phyloP scores from a whole-genome alignment of 2,113 vertebrate species.

The Amblyopsis rosae region DNA sequence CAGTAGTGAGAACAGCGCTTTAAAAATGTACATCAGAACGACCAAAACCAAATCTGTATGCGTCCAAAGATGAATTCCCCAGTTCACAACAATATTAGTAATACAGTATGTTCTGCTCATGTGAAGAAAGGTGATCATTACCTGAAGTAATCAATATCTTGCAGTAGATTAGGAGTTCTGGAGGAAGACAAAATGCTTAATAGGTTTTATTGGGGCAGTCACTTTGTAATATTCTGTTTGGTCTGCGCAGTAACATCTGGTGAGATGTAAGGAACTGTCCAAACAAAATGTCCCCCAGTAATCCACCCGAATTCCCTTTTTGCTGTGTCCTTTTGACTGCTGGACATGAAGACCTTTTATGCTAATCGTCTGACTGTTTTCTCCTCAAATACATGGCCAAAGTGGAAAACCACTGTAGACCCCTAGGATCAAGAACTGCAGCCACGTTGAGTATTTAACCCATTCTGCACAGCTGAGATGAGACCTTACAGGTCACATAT shows the following conservation, averaged over 20 bases:
- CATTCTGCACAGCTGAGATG: background rate
- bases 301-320: slow-evolving; percentile 24
- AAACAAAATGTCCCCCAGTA: slow-evolving; percentile 39
- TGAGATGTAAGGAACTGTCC: slow-evolving; percentile 28
- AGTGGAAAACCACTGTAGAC: slow-evolving; percentile 2
- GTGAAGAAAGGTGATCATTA: background rate
- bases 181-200: slow-evolving; percentile 7
- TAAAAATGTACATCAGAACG: background rate
- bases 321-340: background rate
- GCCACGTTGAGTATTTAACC: slow-evolving; percentile 1
- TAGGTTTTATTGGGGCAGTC: background rate
- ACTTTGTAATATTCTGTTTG: slow-evolving; percentile 22
- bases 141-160: background rate
- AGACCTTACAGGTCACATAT: background rate
- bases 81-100: no score
- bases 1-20: background rate
- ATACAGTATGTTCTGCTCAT: background rate
- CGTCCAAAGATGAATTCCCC: background rate
- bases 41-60: background rate
- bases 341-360: background rate
- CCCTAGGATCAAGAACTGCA: background rate
- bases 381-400: background rate
- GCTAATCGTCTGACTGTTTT: no score
- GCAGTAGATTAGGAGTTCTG: slow-evolving; percentile 5
- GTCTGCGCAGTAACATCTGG: slow-evolving; percentile 28